phyloP scores from a whole-genome alignment of 2,113 vertebrate species.

The Microcebus jonahi region DNA sequence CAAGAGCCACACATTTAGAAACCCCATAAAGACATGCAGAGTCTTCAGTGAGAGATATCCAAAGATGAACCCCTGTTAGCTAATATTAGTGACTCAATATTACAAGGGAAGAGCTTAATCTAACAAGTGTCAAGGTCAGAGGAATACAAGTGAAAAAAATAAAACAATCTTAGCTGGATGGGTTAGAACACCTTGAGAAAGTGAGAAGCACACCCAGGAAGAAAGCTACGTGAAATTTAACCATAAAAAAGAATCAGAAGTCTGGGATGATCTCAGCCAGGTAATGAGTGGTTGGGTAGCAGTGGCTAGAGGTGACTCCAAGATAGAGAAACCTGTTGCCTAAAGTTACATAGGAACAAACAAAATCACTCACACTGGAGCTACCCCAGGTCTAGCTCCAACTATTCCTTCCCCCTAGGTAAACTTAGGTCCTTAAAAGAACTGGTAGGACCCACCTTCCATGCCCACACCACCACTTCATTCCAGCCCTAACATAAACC shows the following conservation, averaged over 20 bases:
- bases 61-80: slow-evolving; percentile 25
- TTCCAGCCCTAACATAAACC: neutral
- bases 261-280: neutral
- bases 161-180: neutral
- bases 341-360: neutral
- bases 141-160: slow-evolving; percentile 37
- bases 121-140: neutral
- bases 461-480: neutral
- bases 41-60: neutral
- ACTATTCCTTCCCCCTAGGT: neutral
- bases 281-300: neutral
- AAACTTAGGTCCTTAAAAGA: slow-evolving; percentile 9
- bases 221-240: neutral
- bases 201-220: neutral
- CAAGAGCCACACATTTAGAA: slow-evolving; percentile 21
- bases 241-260: slow-evolving; percentile 32
- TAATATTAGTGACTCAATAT: neutral
- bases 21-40: neutral
- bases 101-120: neutral
- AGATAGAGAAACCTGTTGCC: neutral
- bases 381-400: neutral
- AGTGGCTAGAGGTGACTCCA: neutral
- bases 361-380: neutral
- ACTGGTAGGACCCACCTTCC: neutral
- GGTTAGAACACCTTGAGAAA: slow-evolving; percentile 51